Evolutionary conservation across 2,113 vertebrate genomes (phyloP).

Genomic region (Phaethornis superciliosus): DNA sequence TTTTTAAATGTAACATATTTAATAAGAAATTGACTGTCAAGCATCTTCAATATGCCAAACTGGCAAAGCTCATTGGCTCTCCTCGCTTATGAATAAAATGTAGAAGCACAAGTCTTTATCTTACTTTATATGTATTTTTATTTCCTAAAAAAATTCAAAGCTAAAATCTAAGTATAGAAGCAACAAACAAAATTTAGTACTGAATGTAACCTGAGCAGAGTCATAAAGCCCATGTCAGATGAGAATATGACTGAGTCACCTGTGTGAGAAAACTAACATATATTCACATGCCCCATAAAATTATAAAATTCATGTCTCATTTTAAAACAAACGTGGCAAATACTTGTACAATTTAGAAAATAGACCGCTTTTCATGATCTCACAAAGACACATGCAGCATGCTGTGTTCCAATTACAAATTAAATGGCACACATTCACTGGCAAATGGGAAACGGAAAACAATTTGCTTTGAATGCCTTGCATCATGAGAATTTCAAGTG

Average conservation of each 20-base stretch:
- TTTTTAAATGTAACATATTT: constrained; percentile 43
- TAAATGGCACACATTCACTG: constrained; percentile 1
- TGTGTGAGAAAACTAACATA: constrained; percentile 1
- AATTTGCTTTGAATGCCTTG: constrained; percentile 39
- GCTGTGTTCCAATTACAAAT: constrained; percentile 59
- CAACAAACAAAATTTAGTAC: neutral
- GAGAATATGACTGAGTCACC: neutral
- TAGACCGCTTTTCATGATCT: constrained; percentile 50
- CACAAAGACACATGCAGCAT: constrained; percentile 5
- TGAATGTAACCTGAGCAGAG: constrained; percentile 1
- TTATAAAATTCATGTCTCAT: constrained; percentile 56
- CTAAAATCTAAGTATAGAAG: constrained; percentile 32
- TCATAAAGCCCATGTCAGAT: constrained; percentile 23
- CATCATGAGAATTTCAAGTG: constrained; percentile 22
- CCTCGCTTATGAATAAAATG: neutral
- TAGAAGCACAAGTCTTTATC: neutral
- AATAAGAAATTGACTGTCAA: constrained; percentile 45
- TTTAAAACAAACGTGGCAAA: constrained; percentile 61
- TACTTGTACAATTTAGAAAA: constrained; percentile 49
- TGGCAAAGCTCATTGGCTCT: constrained; percentile 20
- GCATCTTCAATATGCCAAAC: neutral
- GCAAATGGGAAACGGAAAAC: constrained; percentile 47
- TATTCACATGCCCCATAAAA: constrained; percentile 44
- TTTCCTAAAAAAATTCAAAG: neutral
- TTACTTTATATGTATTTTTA: neutral